Conservation (phyloP, 1,140 invertebrate species). For the Zaprionus tsacasi region DNA sequence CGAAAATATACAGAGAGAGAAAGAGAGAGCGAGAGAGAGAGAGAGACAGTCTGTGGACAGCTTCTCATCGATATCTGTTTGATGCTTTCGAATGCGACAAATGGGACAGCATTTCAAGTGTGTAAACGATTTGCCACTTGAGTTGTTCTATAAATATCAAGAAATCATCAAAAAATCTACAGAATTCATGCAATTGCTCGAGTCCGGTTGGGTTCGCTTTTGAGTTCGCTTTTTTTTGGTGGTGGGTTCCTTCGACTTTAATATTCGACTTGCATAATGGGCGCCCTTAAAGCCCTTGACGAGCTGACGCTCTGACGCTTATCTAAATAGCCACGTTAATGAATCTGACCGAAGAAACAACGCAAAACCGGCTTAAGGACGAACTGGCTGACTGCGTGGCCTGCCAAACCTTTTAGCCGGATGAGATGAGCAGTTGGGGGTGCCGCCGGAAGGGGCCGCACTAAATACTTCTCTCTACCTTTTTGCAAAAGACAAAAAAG, state of each 20-base stretch:
- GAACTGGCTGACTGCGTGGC: background rate
- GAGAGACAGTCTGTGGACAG: constrained; percentile 8
- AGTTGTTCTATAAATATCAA: constrained; percentile 80
- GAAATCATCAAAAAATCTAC: constrained; percentile 65
- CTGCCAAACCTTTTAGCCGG: constrained; percentile 69
- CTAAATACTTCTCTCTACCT: constrained; percentile 63
- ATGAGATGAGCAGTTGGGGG: constrained; percentile 19
- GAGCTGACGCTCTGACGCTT: constrained; percentile 57
- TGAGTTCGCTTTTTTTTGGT: background rate
- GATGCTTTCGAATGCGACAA: constrained; percentile 64
- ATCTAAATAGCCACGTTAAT: constrained; percentile 82
- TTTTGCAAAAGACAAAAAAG: constrained; percentile 59
- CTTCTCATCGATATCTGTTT: constrained; percentile 47
- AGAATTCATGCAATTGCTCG: constrained; percentile 39
- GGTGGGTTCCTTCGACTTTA: constrained; percentile 53
- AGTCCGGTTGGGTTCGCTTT: background rate
- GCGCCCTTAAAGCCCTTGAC: constrained; percentile 32
- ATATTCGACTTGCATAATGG: constrained; percentile 55
- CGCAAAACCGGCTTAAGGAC: constrained; percentile 64
- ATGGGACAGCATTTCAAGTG: constrained; percentile 78
- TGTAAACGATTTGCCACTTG: constrained; percentile 84
- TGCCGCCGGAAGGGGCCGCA: constrained; percentile 16
- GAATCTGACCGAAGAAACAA: constrained; percentile 77
- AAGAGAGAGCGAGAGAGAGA: background rate
- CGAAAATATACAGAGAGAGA: constrained; percentile 50